Percentiles rank a stretch among this genome's conserved stretches.
Evolutionary conservation across 2,113 vertebrate genomes (phyloP).

Genomic region (Natator depressus): DNA sequence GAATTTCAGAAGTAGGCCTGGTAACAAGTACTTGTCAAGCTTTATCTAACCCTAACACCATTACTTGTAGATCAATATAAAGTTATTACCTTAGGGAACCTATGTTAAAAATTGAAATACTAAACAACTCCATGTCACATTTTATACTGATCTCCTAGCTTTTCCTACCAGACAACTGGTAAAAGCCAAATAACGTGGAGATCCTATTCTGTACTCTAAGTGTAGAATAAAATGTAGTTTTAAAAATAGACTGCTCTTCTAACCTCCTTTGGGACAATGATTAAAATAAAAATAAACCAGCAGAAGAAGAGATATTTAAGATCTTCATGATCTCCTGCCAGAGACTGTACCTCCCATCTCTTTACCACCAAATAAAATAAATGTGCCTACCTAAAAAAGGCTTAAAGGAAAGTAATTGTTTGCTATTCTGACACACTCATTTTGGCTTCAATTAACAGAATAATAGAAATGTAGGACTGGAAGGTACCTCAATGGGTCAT

Average conservation of each 20-base stretch:
- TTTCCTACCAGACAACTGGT: neutral
- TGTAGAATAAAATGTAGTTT: too few relatives aligned
- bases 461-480: too few relatives aligned
- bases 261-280: too few relatives aligned
- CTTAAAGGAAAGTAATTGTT: neutral
- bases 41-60: neutral
- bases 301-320: too few relatives aligned
- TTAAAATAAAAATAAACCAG: too few relatives aligned
- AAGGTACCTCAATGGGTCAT: too few relatives aligned
- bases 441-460: too few relatives aligned
- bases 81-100: neutral
- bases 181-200: neutral
- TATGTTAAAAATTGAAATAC: neutral
- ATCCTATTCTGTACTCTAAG: neutral
- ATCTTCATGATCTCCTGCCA: neutral
- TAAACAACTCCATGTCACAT: neutral
- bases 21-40: neutral
- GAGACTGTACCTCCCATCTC: neutral
- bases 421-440: neutral
- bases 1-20: neutral
- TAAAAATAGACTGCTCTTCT: too few relatives aligned
- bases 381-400: neutral
- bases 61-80: neutral
- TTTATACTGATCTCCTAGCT: neutral
- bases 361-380: neutral